A percentile compares a stretch with the other conserved stretches of the same genome.
phyloP scores from a whole-genome alignment of 2,113 vertebrate genomes.

The Sturnus vulgaris region DNA sequence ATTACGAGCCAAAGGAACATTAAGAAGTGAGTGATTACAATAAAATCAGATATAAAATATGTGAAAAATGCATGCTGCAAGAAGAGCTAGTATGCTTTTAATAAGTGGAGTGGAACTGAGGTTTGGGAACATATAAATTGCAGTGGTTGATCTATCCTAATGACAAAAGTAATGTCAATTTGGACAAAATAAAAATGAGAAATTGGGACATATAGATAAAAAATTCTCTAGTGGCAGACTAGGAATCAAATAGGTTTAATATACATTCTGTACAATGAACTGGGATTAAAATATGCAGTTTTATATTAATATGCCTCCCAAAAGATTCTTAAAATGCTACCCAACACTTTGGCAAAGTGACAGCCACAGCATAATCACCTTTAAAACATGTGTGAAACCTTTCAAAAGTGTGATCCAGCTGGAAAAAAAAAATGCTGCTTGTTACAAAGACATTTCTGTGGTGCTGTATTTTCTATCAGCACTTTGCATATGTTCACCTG shows the following conservation, averaged over 20 bases:
- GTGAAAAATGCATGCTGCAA: neutral
- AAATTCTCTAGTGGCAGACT: neutral
- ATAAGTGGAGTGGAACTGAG: neutral
- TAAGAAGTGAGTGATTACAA: neutral
- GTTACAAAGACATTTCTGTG: neutral
- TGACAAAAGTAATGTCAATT: neutral
- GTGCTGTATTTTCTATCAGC: neutral
- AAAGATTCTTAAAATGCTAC: neutral
- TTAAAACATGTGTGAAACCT: neutral
- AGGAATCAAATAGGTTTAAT: neutral
- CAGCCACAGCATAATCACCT: neutral
- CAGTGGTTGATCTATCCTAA: neutral
- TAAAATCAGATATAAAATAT: neutral
- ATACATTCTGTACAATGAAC: neutral
- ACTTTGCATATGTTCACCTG: neutral
- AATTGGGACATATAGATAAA: neutral
- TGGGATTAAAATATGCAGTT: neutral
- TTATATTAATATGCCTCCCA: neutral
- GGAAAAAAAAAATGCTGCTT: neutral
- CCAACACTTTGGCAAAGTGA: neutral
- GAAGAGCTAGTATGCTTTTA: neutral
- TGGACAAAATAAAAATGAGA: neutral
- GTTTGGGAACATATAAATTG: neutral
- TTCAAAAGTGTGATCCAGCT: neutral
- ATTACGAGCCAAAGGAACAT: neutral